A percentile compares a stretch with the other conserved stretches of the same genome.
Conservation (phyloP, 2,888 invertebrate species). For the Orgyia antiqua region DNA sequence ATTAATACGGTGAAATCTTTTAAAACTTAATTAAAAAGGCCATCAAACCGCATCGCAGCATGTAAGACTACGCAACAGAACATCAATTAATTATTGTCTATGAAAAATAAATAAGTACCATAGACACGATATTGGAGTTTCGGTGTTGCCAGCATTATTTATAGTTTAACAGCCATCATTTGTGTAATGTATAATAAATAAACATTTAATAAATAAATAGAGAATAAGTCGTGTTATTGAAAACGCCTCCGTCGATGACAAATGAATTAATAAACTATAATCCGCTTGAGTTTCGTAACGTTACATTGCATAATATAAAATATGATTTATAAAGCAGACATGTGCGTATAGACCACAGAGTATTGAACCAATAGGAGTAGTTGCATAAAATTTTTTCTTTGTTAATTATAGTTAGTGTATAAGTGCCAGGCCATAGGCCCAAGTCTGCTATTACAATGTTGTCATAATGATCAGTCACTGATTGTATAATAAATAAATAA, state of each 20-base stretch:
- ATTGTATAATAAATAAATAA: too few species aligned
- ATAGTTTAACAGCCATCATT: constrained; percentile 23
- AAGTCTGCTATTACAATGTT: too few species aligned
- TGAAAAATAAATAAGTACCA: constrained; percentile 29
- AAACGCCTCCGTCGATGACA: constrained; percentile 32
- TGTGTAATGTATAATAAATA: constrained; percentile 33
- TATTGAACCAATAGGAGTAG: too few species aligned
- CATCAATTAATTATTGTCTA: constrained; percentile 26
- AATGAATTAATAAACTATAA: constrained; percentile 23
- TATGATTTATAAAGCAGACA: constrained; percentile 1
- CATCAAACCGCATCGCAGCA: constrained; percentile 21
- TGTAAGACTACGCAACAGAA: constrained; percentile 18
- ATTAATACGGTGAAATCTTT: too few species aligned
- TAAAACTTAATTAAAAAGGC: constrained; percentile 11
- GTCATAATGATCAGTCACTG: too few species aligned
- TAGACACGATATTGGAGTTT: constrained; percentile 25
- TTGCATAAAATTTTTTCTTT: too few species aligned
- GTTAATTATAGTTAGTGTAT: too few species aligned
- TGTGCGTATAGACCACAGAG: too few species aligned
- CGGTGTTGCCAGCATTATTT: constrained; percentile 30
- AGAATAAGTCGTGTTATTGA: constrained; percentile 27
- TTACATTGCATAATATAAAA: neutral
- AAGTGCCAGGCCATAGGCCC: too few species aligned
- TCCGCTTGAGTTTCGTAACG: constrained; percentile 11
- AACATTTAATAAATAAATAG: constrained; percentile 26